These are phyloP conservation scores for Nannospalax galili DNA, from an alignment of 2,113 vertebrate genomes.

Conservation along the genomic window DNA sequence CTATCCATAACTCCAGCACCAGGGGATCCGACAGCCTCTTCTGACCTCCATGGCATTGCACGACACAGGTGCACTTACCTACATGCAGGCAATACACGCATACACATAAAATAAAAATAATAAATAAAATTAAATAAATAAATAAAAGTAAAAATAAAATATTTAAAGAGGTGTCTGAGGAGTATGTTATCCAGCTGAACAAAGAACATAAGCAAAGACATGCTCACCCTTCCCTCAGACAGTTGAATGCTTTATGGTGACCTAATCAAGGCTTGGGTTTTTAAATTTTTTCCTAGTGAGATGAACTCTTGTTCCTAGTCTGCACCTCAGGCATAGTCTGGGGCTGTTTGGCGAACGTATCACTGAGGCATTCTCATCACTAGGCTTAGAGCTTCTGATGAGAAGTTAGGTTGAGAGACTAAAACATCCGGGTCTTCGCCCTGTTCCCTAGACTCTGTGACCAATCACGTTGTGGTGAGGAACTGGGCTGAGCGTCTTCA, in stretches of 20 bases:
- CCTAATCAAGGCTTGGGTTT: not conserved
- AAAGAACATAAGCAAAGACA: not conserved
- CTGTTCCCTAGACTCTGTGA: not conserved
- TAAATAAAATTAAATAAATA: too few species aligned
- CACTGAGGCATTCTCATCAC: not conserved
- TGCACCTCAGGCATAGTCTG: not conserved
- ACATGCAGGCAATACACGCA: too few species aligned
- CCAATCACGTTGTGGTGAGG: not conserved
- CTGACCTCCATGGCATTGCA: too few species aligned
- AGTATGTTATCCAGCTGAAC: not conserved
- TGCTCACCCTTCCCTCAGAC: not conserved
- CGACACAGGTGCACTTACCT: too few species aligned
- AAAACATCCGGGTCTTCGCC: not conserved
- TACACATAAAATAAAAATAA: too few species aligned
- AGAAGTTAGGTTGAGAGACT: not conserved
- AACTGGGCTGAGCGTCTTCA: not conserved
- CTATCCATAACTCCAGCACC: too few species aligned
- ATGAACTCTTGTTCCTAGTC: not conserved
- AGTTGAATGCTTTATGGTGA: not conserved
- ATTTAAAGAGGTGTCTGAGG: not conserved
- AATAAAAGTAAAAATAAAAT: too few species aligned
- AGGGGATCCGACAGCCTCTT: too few species aligned
- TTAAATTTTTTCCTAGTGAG: constrained; percentile 47
- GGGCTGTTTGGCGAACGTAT: not conserved
- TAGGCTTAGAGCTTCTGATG: not conserved